phyloP scores from a whole-genome alignment of 2,113 vertebrate species.

The Pachyramphus minor region DNA sequence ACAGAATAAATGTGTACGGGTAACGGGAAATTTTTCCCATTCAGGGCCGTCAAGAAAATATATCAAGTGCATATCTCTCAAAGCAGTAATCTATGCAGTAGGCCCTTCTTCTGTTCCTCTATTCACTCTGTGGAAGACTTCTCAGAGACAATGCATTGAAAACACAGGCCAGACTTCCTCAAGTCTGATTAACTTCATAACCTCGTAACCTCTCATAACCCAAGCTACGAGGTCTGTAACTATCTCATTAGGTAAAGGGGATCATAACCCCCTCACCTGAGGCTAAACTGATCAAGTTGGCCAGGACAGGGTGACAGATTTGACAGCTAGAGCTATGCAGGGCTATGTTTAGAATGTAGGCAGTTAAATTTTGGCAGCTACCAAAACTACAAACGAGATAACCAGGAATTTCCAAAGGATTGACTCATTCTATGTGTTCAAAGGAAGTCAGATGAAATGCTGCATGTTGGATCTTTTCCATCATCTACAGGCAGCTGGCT shows the following conservation, averaged over 20 bases:
- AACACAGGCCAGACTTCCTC: not conserved
- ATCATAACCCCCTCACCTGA: not conserved
- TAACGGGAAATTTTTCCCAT: not conserved
- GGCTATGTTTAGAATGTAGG: not conserved
- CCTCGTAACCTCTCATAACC: no score
- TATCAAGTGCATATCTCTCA: not conserved
- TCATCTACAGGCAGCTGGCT: not conserved
- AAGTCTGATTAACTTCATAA: not conserved
- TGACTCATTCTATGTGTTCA: not conserved
- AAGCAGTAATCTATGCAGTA: not conserved
- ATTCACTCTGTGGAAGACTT: not conserved
- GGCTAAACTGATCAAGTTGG: not conserved
- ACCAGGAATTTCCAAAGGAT: not conserved
- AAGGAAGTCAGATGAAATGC: not conserved
- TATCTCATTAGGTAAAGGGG: not conserved
- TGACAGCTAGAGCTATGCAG: not conserved
- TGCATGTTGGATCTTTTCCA: not conserved
- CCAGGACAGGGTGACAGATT: not conserved
- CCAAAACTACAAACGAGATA: not conserved
- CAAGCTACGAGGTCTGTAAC: not conserved
- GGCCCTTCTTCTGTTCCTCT: not conserved
- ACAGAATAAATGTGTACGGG: not conserved
- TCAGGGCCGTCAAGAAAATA: not conserved
- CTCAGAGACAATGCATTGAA: not conserved
- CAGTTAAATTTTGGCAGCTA: not conserved